A percentile compares a stretch with the other conserved stretches of the same genome.
These are phyloP conservation scores for Frankliniella fusca DNA, from an alignment of 2,888 invertebrate genomes.

Conservation along the genomic window DNA sequence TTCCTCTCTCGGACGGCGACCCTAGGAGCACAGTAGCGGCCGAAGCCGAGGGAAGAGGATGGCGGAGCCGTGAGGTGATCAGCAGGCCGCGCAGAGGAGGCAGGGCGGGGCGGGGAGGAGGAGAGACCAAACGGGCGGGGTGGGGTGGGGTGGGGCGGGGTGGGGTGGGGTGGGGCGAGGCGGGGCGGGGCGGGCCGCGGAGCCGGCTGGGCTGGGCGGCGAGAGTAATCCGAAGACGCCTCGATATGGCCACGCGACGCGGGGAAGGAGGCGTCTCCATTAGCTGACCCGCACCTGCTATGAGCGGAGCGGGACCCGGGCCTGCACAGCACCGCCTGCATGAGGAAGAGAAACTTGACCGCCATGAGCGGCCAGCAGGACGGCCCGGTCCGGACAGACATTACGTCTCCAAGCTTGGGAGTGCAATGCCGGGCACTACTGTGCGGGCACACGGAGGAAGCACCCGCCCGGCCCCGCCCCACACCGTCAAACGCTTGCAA, in stretches of 20 bases:
- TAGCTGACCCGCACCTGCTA: no score
- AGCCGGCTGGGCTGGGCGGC: not conserved
- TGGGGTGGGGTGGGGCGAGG: not conserved
- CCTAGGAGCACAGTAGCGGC: no score
- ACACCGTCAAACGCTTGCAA: no score
- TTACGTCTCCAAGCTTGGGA: not conserved
- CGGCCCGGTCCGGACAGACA: not conserved
- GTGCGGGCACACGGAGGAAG: not conserved
- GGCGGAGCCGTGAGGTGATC: not conserved
- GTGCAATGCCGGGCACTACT: not conserved
- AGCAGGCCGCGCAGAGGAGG: not conserved
- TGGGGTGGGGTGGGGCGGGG: no score
- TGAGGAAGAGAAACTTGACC: constrained; percentile 9
- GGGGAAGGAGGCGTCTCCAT: not conserved
- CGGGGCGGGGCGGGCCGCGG: no score
- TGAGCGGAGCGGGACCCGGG: not conserved
- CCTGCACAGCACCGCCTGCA: not conserved
- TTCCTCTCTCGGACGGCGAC: no score
- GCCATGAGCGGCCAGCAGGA: not conserved
- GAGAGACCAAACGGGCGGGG: not conserved
- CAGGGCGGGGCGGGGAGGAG: no score
- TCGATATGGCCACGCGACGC: not conserved
- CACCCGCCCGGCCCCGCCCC: not conserved
- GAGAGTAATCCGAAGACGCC: not conserved
- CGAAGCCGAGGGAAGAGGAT: no score